Base-by-base conservation (phyloP, 2,797 vertebrate genomes). In the Xerus rutilus region DNA sequence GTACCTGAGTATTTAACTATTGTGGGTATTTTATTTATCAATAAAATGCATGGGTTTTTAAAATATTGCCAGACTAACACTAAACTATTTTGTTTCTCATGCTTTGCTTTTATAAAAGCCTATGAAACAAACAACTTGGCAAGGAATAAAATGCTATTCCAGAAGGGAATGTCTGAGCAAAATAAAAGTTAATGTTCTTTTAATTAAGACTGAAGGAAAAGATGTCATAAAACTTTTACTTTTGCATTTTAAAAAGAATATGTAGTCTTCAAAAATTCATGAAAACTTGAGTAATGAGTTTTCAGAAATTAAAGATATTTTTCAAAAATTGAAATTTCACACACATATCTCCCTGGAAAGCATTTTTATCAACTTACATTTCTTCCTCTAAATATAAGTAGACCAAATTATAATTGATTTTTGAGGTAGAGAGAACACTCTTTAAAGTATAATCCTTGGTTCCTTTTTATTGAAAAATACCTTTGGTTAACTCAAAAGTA, bases 121-220 rank as follows among this genome's bases (percentile, higher is more conserved):
- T 74, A 93, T 52, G 78, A 97, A 88, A 57, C 65, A 67, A 70
- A 43, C 2, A 11, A 96, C 32, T n/a, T 69, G 77, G 49, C 35
- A 97, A 96, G 5, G 21, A 96, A 85, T 0, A 78, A 84, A 96
- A 97, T 74, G 7, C 6, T 96, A 85, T 82, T 11, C 74, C 47
- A 82, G 0, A 81, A 62, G 11, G 23, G 35, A 95, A 86, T 14
- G 43, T 6, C 92, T 78, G 93, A 59, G 15, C 0, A 83, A 97
- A 98, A 95, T 89, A 86, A 96, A 97, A 87, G 30, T n/a, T 85
- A 76, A 43, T 0, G 64, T 94, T 96, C 92, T 95, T 89, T 97
- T 94, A 97, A 94, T 57, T 96, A 93, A 97, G 83, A 93, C 1
- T 74, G 7, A 82, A 52, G 45, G 47, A 84, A 84, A 76, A 0